Conservation (phyloP, 2,888 invertebrate species). For the Drosophila picticornis region DNA sequence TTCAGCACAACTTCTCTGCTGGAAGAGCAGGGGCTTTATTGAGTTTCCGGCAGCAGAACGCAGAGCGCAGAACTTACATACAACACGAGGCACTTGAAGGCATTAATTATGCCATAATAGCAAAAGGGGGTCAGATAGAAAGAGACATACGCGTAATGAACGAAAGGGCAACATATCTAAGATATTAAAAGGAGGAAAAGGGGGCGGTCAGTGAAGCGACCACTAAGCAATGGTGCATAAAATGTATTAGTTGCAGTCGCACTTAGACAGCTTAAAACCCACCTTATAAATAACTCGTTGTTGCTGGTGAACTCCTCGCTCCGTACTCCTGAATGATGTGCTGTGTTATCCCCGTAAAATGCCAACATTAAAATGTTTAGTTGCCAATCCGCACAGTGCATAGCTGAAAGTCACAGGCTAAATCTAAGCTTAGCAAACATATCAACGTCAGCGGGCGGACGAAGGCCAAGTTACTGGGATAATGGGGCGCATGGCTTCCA, state of each 20-base stretch:
- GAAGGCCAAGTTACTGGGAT: constrained; percentile 50
- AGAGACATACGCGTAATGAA: background rate
- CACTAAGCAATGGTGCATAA: constrained; percentile 24
- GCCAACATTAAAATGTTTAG: constrained; percentile 71
- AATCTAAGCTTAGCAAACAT: constrained; percentile 49
- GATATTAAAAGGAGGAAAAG: constrained; percentile 46
- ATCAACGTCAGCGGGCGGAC: constrained; percentile 33
- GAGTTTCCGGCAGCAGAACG: constrained; percentile 60
- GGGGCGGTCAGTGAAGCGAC: constrained; percentile 6
- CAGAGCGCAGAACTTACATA: constrained; percentile 24
- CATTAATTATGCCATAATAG: constrained; percentile 70
- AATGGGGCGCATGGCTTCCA: constrained; percentile 39
- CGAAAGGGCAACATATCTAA: constrained; percentile 38
- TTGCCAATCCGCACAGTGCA: constrained; percentile 43
- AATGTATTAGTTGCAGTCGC: constrained; percentile 47
- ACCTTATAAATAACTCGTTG: constrained; percentile 7
- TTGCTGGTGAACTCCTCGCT: background rate
- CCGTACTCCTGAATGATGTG: constrained; percentile 38
- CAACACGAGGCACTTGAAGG: constrained; percentile 49
- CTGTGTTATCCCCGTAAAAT: constrained; percentile 57
- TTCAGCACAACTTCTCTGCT: constrained; percentile 58
- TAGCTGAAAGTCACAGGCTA: constrained; percentile 15
- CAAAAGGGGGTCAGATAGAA: background rate
- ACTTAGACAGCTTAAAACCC: constrained; percentile 19
- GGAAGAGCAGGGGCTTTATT: constrained; percentile 62